Evolutionary conservation across 2,888 invertebrate genomes (phyloP), one percentile per base, ranked within the genome.

Genomic region (Notodonta ziczac): DNA sequence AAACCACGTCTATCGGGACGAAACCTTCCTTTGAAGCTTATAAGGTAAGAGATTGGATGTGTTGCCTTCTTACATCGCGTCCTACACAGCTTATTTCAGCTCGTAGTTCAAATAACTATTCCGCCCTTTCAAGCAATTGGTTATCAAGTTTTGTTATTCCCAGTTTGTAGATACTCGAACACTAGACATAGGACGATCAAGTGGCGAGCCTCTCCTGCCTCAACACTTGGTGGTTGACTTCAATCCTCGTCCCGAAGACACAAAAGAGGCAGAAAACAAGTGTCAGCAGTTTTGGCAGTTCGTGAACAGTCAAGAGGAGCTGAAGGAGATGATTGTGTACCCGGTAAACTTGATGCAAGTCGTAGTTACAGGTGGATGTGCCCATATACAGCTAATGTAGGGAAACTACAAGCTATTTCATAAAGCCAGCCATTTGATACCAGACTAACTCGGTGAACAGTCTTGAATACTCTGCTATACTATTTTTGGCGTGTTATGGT

Each of bases 241-340:
- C 69, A 60, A 73, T 3, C 81, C 78, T 4, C 65, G 72, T 10
- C 67, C 66, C 5, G 53, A 60, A 0, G 83, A 83, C 57, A 73
- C 59, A 1, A 76, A 75, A 2, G 76, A 66, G 53, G 52, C 69
- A 3, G 71, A 73, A 52, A 58, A 56, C 24, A 80, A 78, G 57
- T 81, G 81, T 60, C 69, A 70, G 51, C 71, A 73, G n/a, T 81
- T 82, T 61, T 83, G 83, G 83, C 76, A 81, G 5, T 65, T 76
- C 10, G 58, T 83, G 12, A 66, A 60, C 8, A 72, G 61, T 40
- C 65, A 72, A 16, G 66, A 74, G 0, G 72, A 77, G 35, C 51
- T 83, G 6, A 59, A 70, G 5, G 65, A 63, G 7, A 57, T 75
- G 60, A 61, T 66, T 53, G 74, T 65, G 0, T n/a, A 58, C 12